phyloP scores from a whole-genome alignment of 2,113 vertebrate genomes.

The Bothrops jararaca region DNA sequence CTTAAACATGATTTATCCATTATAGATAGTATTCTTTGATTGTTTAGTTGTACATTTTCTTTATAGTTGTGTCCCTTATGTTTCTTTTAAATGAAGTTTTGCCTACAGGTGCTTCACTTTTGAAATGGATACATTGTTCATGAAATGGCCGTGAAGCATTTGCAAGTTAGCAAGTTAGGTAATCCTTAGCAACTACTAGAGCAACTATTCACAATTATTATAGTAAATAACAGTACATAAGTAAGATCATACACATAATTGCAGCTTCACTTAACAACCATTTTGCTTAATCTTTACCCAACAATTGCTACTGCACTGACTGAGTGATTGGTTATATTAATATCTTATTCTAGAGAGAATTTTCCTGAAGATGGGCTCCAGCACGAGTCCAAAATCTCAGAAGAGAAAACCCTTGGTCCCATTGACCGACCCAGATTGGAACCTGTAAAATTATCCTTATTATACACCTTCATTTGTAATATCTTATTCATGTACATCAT shows the following conservation, averaged over 20 bases:
- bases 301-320: background rate
- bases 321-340: background rate
- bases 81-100: background rate
- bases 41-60: background rate
- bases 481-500: background rate
- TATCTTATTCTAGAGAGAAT: background rate
- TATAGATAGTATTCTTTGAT: background rate
- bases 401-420: background rate
- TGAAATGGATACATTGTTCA: background rate
- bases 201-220: background rate
- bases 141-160: background rate
- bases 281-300: background rate
- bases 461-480: background rate
- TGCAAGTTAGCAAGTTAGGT: background rate
- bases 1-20: background rate
- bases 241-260: background rate
- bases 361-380: background rate
- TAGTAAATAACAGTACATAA: background rate
- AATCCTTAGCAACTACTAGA: background rate
- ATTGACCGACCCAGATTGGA: background rate
- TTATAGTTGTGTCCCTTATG: background rate
- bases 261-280: background rate
- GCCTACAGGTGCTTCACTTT: background rate
- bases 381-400: accelerated
- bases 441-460: background rate